Base-by-base conservation (phyloP, 2,113 vertebrate species). In the Puma concolor region DNA sequence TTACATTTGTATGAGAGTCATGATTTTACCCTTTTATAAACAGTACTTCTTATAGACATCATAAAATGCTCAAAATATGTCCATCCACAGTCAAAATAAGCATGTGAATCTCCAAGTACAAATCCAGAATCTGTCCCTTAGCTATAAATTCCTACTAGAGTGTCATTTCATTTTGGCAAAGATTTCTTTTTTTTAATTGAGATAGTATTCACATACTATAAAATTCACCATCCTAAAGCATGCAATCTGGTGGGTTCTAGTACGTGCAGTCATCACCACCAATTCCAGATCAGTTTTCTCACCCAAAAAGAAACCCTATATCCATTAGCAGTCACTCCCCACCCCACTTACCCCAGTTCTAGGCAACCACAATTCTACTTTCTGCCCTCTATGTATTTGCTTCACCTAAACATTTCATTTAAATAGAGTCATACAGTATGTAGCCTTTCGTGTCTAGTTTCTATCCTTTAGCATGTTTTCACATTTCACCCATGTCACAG, bases 1-100 rank as follows among this genome's bases (percentile, higher is more conserved):
- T 96, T 94, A 86, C 57, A 95, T 66, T 77, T 82, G 33, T 76
- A 72, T 91, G 44, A 93, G 41, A 89, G 25, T 25, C 21, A 72
- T 60, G 23, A 19, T 52, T 94, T 96, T 76, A 17, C 10, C 31
- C 16, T 74, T 91, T 71, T 67, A 25, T 33, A 11, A 83, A 86
- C 67, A 93, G 2, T 74, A 50, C 66, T 19, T 14, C 91, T 84
- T 82, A 38, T 29, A 77, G 27, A 77, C 13, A 77, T 29, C 44
- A 80, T 71, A 69, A 76, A 95, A 29, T 77, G 14, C 31, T 91
- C 63, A 81, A 38, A 85, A 13, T 29, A 33, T 5, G 12, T 87
- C 83, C 72, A 48, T 25, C 29, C 38, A 38, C 38, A 7, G 13
- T 79, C 85, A 64, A 48, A 44, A 10, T 64, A 93, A 85, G 27